Conservation (phyloP, 1,140 invertebrate genomes). For the Neuroterus valhalla region DNA sequence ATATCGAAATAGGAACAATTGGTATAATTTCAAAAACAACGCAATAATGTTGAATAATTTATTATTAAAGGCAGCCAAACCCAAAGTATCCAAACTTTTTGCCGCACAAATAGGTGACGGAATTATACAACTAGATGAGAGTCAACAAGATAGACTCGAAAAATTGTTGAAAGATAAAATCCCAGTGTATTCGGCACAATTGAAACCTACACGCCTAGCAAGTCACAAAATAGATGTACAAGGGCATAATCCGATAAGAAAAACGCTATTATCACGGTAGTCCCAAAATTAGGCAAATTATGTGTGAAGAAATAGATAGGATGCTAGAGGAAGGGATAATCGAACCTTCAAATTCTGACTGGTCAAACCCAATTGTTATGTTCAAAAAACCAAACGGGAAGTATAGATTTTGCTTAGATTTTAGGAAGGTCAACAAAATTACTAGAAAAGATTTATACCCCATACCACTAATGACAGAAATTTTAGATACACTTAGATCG, state of each 20-base stretch:
- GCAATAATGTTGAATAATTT: too few species aligned
- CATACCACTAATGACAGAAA: not conserved
- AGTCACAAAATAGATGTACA: slow-evolving; percentile 60
- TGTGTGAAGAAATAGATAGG: slow-evolving; percentile 39
- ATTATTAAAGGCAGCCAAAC: too few species aligned
- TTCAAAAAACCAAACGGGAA: not conserved
- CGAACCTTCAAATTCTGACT: slow-evolving; percentile 39
- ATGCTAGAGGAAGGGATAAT: slow-evolving; percentile 51
- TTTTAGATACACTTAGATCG: not conserved
- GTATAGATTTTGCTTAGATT: not conserved
- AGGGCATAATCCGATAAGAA: slow-evolving; percentile 45
- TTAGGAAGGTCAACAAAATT: not conserved
- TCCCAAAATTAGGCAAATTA: slow-evolving; percentile 32
- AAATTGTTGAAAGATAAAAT: not conserved
- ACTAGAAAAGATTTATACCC: not conserved
- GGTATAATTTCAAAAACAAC: too few species aligned
- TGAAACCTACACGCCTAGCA: slow-evolving; percentile 37
- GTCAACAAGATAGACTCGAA: not conserved
- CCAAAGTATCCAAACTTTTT: too few species aligned
- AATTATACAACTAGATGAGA: not conserved
- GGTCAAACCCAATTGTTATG: not conserved
- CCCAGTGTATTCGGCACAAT: not conserved
- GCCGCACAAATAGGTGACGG: not conserved
- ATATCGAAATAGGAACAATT: too few species aligned
- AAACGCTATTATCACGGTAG: slow-evolving; percentile 47